Evolutionary conservation across 1,140 invertebrate genomes (phyloP), one percentile per base, ranked within the genome.

Genomic region (Cylas formicarius): DNA sequence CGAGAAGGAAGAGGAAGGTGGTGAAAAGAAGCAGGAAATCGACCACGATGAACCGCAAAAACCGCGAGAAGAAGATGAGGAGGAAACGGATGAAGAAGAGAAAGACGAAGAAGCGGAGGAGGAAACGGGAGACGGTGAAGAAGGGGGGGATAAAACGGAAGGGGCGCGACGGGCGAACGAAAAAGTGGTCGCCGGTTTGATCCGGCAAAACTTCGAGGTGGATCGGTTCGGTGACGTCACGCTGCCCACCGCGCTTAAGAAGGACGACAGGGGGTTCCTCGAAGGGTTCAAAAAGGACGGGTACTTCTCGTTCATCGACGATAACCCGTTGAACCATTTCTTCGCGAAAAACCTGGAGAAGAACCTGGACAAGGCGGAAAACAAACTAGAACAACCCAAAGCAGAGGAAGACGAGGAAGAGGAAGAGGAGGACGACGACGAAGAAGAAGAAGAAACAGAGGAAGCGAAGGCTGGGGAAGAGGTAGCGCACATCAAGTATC

Each of bases 41-140:
- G 8, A 26, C 24, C 8, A n/a, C n/a, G 8, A 8, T n/a, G 24
- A 26, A 8, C n/a, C n/a, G n/a, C n/a, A 8, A 26, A 8, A 32
- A 23, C 10, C 2, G 16, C 8, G 26, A 16, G 35, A 46, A 39
- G 24, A 39, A 17, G 28, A 39, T 18, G 8, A 28, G 21, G 26
- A 45, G 18, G 20, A 38, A 38, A 5, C 33, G 17, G 32, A 32
- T 27, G n/a, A 33, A 22, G 33, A 35, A 32, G 18, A 8, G 3
- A 16, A 37, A 19, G 23, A 22, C 39, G 38, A 44, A 37, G 22
- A 47, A 10, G 19, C 5, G 24, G 4, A 11, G 18, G 34, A 11
- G 13, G 23, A 36, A 23, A 53, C 61, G 50, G 58, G 63, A 49
- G 32, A 35, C 8, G 24, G 6, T 6, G 37, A 37, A 11, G 41